Percentiles rank a stretch among this genome's conserved stretches.
These are phyloP conservation scores for Nomada fucata DNA, from an alignment of 2,888 invertebrate genomes.

Conservation along the genomic window DNA sequence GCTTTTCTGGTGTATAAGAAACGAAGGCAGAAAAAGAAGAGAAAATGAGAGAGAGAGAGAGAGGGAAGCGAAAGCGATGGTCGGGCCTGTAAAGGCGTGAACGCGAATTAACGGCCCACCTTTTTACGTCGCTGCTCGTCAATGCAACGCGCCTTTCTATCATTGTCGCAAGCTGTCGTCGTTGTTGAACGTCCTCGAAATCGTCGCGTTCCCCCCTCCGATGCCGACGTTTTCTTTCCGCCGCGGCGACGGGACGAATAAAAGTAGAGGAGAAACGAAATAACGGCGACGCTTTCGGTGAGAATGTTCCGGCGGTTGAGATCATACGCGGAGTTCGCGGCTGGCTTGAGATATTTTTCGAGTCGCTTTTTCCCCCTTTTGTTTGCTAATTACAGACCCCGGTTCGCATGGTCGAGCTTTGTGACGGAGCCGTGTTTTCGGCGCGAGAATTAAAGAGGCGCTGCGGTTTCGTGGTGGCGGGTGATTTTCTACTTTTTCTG, in stretches of 20 bases:
- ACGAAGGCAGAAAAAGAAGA: conserved; percentile 21
- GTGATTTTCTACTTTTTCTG: neutral
- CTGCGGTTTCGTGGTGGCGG: neutral
- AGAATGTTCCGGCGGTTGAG: neutral
- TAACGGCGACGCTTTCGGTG: neutral
- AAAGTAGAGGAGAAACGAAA: neutral
- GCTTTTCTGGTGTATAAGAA: neutral
- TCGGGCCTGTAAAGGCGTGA: conserved; percentile 10
- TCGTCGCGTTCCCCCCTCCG: neutral
- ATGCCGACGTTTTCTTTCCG: neutral
- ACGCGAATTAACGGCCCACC: conserved; percentile 50
- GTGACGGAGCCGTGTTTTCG: neutral
- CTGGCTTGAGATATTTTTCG: neutral
- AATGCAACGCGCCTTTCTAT: neutral
- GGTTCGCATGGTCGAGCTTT: neutral
- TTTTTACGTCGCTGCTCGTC: conserved; percentile 24
- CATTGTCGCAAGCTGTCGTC: neutral
- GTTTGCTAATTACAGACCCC: conserved; percentile 8
- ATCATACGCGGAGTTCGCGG: neutral
- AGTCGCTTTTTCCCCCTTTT: neutral
- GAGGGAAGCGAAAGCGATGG: conserved; percentile 8
- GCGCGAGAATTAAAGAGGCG: neutral
- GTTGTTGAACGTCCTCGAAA: neutral
- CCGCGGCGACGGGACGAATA: neutral
- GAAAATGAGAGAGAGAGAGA: neutral